phyloP scores from a whole-genome alignment of 2,113 vertebrate species.

The Salvelinus namaycush region DNA sequence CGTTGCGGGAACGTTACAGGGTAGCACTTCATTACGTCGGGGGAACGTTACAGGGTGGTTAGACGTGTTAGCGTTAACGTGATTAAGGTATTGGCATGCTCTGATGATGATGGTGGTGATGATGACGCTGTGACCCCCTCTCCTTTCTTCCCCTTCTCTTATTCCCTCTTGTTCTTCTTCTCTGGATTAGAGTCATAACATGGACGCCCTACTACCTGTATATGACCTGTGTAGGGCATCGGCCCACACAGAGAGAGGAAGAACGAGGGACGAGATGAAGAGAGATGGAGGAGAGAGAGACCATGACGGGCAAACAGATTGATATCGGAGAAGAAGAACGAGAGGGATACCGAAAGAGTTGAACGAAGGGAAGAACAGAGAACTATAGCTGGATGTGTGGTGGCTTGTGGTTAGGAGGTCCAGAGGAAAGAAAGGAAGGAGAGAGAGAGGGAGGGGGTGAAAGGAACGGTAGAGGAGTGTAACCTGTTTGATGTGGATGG shows the following conservation, averaged over 20 bases:
- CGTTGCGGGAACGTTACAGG: slow-evolving; percentile 63
- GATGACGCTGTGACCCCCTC: neutral
- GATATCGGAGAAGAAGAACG: neutral
- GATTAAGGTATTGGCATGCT: slow-evolving; percentile 56
- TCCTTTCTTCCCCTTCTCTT: neutral
- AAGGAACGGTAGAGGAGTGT: slow-evolving; percentile 4
- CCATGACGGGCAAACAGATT: neutral
- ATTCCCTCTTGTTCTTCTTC: slow-evolving; percentile 41
- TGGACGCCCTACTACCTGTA: slow-evolving; percentile 48
- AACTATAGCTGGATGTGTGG: neutral
- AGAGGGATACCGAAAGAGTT: slow-evolving; percentile 27
- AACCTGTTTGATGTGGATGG: slow-evolving; percentile 57
- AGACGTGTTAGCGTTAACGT: slow-evolving; percentile 62
- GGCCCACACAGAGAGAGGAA: slow-evolving; percentile 47
- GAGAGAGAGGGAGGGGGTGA: slow-evolving; percentile 16
- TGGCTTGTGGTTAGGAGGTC: slow-evolving; percentile 38
- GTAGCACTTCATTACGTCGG: slow-evolving; percentile 69
- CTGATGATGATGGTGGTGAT: slow-evolving; percentile 44
- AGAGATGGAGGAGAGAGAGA: slow-evolving; percentile 19
- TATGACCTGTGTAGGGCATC: slow-evolving; percentile 54
- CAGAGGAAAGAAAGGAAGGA: slow-evolving; percentile 40
- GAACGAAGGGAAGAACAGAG: neutral
- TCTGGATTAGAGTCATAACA: slow-evolving; percentile 38
- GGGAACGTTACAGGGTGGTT: slow-evolving; percentile 65
- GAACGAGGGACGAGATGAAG: slow-evolving; percentile 7